Conservation (phyloP, 1,140 invertebrate genomes). For the Dysdera silvatica region DNA sequence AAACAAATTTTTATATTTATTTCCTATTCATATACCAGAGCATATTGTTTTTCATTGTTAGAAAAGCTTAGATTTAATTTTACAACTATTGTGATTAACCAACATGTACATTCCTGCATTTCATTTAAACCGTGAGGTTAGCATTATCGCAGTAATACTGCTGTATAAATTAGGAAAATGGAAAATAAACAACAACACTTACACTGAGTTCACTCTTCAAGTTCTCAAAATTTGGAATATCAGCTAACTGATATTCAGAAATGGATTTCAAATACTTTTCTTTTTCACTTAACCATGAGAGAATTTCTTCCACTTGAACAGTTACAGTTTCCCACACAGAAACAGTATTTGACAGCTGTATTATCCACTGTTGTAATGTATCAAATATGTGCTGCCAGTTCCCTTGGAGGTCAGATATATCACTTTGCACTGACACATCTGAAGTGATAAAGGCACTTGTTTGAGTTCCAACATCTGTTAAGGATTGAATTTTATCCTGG, state of each 20-base stretch:
- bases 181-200: background rate
- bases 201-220: slow-evolving; percentile 37
- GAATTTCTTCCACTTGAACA: slow-evolving; percentile 39
- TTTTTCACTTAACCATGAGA: slow-evolving; percentile 36
- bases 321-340: slow-evolving; percentile 66
- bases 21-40: too few relatives aligned
- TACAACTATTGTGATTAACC: too few relatives aligned
- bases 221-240: slow-evolving; percentile 34
- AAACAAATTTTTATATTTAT: too few relatives aligned
- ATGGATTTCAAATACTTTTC: slow-evolving; percentile 23
- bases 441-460: background rate
- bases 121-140: too few relatives aligned
- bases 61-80: too few relatives aligned
- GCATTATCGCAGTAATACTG: too few relatives aligned
- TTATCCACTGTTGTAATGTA: slow-evolving; percentile 22
- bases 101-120: too few relatives aligned
- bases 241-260: background rate
- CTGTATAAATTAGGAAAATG: background rate
- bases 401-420: slow-evolving; percentile 20
- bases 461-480: slow-evolving; percentile 18
- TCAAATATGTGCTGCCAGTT: slow-evolving; percentile 17
- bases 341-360: slow-evolving; percentile 64
- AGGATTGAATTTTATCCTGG: slow-evolving; percentile 55
- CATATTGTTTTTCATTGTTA: too few relatives aligned
- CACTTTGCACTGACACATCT: slow-evolving; percentile 14